Base-by-base conservation (phyloP, 2,797 vertebrate genomes). In the Gymnoscopelus microlampas region DNA sequence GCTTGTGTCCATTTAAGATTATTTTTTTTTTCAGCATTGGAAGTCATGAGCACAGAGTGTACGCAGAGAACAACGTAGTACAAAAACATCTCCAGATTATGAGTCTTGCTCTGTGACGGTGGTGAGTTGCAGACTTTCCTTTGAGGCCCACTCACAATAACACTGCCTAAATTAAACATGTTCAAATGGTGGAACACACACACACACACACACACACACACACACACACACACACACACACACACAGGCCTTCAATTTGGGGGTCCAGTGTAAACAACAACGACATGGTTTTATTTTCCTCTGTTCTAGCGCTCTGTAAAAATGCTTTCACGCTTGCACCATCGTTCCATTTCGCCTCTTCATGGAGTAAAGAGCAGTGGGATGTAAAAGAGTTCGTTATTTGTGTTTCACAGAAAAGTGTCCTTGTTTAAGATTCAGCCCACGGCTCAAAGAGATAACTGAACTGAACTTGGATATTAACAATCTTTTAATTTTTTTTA, bases 221-320 rank as follows among this genome's bases (percentile, higher is more conserved):
- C 54, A 12, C 54, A 11, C 53, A 6, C 7, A 82, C 74, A 74
- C 79, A 73, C 53, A 74, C 71, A 59, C 5, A 1, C 53, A 68
- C 75, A 75, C 76, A 80, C 60, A 49, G 53, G 60, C 71, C 64
- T 73, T 67, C 57, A 56, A 57, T 59, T 70, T 35, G 48, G 60
- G 71, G 71, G 63, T 81, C 63, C 64, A 80, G 60, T 74, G 76
- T 82, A 88, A 88, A 88, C 79, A 87, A 74, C 60, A 80, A 66
- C 66, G 77, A 84, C 71, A 81, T 73, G 74, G 80, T 87, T 86
- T 85, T 79, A 85, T 86, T 85, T 82, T 83, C 66, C 60, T 83
- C 58, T 59, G 66, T 72, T 67, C 70, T 65, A 76, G 56, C 5
- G 9, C 61, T 77, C 67, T 58, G 66, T 77, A 70, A 64, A 78